Evolutionary conservation across 2,797 vertebrate genomes (phyloP), one percentile per base, ranked within the genome.

Genomic region (Somateria mollissima): DNA sequence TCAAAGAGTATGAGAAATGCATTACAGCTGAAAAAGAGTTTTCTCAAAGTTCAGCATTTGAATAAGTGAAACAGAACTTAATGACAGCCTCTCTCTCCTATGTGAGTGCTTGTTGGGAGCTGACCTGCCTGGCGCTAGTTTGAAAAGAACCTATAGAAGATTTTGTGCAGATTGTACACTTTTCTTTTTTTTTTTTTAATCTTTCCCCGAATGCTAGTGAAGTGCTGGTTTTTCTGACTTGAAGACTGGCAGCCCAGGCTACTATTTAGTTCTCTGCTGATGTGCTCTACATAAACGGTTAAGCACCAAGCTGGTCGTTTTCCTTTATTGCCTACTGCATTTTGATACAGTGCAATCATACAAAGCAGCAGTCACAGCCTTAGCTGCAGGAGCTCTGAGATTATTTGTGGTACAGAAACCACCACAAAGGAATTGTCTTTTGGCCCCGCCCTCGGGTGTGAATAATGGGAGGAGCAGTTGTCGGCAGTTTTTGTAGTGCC

Each of bases 221-320:
- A 72, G 22, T 10, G 13, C 30, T 88, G 70, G 8, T 17, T 91
- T 72, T 77, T 53, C 70, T 71, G 37, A 14, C n/a, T 12, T 43
- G 54, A 27, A 72, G 49, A 15, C 54, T 79, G 14, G n/a, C 73
- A 51, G 77, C 69, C 37, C 32, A 51, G 65, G 10, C 41, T 22
- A 4, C 19, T 22, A 0, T 28, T 43, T 8, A 41, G 7, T 62
- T 80, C 56, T 37, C 57, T 11, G 21, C 47, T 57, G n/a, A 34
- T 0, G 1, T 14, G n/a, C 84, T 69, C 51, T 20, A 2, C 1
- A 1, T 60, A 4, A 13, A 3, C 37, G 49, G 32, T 4, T 57
- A 25, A 41, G 25, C 61, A 8, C 61, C 17, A 37, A 8, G 37
- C 5, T 0, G 2, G 15, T n/a, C 16, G 4, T 20, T 75, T 28